Base-by-base conservation (phyloP, 2,113 vertebrate species). In the Zonotrichia leucophrys region DNA sequence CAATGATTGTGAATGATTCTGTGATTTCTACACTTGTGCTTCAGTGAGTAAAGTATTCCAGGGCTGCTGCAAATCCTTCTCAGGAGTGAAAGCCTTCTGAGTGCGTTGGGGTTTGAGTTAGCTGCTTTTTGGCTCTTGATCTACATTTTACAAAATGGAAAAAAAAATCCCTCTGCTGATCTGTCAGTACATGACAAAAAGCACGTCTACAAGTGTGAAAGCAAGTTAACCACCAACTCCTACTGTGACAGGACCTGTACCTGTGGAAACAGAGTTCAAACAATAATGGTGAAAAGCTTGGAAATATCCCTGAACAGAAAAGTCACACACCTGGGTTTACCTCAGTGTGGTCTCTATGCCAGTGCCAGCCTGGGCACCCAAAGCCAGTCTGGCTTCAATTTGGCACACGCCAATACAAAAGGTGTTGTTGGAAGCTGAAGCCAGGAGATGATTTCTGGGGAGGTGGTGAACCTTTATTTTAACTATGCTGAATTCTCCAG, bases 1-100 rank as follows among this genome's bases (percentile, higher is more conserved):
- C 1, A 0, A 2, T 41, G 28, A 6, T 9, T 13, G 39, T 27
- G 15, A 19, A 10, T n/a, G 12, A 22, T 25, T n/a, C 46, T 30
- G 46, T 75, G 27, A 50, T 37, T 76, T 72, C 49, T 78, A 33
- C 27, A 41, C 30, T 21, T 20, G 3, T 50, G 17, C 13, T 77
- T 88, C 44, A 60, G 12, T 0, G 0, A 4, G 28, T 12, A 16
- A 77, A 56, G 14, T 16, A 7, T 17, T 23, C 18, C 35, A 53
- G 31, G 15, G 15, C 12, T 76, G 53, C 24, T 83, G 27, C 30
- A 80, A 83, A 68, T 52, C 35, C 16, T 59, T 20, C 35, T 41
- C 5, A 6, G 76, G 33, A 33, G n/a, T 68, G 24, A 53, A 75
- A 75, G 27, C 9, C 30, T 47, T 7, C 37, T 58, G 27, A 2